Conservation (phyloP, 2,113 vertebrate species). For the Drymodes brunneopygia region DNA sequence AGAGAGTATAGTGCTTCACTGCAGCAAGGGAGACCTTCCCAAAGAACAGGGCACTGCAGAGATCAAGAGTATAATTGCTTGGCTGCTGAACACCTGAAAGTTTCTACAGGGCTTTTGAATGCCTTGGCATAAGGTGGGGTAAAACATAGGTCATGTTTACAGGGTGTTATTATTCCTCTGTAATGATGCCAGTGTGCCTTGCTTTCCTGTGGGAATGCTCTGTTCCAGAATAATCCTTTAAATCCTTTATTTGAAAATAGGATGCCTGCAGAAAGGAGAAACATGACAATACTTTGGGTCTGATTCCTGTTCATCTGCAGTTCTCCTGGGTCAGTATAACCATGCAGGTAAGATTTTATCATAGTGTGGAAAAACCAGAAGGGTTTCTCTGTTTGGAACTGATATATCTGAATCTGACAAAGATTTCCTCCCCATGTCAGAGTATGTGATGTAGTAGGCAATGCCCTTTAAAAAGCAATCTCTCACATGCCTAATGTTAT, state of each 20-base stretch:
- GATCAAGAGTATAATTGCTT: constrained; percentile 3
- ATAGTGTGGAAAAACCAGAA: neutral
- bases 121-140: constrained; percentile 6
- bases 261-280: neutral
- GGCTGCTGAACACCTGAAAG: constrained; percentile 14
- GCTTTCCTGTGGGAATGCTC: constrained; percentile 24
- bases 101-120: constrained; percentile 1
- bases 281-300: neutral
- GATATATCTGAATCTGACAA: neutral
- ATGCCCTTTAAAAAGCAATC: neutral
- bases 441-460: neutral
- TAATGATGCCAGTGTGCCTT: neutral
- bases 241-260: constrained; percentile 10
- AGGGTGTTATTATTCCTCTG: constrained; percentile 7
- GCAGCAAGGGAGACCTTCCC: constrained; percentile 15
- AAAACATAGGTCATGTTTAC: constrained; percentile 20
- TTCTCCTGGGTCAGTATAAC: neutral
- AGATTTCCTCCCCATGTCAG: neutral
- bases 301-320: neutral
- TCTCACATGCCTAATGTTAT: neutral
- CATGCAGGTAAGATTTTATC: neutral
- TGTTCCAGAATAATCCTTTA: constrained; percentile 23
- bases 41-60: neutral
- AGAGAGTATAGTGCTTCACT: neutral
- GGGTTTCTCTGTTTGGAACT: neutral